Percentiles rank a stretch among this genome's conserved stretches.
phyloP scores from a whole-genome alignment of 2,888 invertebrate species.

The Tenthredo mesomela region DNA sequence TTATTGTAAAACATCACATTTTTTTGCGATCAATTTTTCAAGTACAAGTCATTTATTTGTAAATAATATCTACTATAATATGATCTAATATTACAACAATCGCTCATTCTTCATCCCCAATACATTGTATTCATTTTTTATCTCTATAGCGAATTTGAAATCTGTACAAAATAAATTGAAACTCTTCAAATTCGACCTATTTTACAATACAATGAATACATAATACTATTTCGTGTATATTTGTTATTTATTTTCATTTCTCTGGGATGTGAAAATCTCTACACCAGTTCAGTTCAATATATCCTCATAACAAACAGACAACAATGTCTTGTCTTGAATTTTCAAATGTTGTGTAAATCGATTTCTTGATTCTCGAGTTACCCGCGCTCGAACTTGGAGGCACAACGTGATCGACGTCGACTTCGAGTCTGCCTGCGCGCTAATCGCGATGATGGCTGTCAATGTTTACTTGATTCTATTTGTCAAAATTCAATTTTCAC shows the following conservation, averaged over 20 bases:
- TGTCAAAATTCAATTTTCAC: background rate
- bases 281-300: background rate
- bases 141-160: background rate
- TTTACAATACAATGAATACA: background rate
- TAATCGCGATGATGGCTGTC: conserved; percentile 10
- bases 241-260: background rate
- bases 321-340: background rate
- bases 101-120: background rate
- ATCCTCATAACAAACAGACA: background rate
- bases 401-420: background rate
- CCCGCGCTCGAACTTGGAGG: background rate
- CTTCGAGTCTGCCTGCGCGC: conserved; percentile 1
- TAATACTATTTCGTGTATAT: background rate
- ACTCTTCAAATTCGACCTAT: background rate
- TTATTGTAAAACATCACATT: too few relatives aligned
- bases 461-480: background rate
- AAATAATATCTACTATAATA: too few relatives aligned
- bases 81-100: background rate
- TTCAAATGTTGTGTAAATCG: background rate
- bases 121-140: background rate
- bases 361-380: background rate
- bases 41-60: too few relatives aligned
- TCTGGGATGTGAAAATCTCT: background rate
- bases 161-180: background rate
- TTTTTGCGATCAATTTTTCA: too few relatives aligned